Percentiles rank a stretch among this genome's conserved stretches.
Conservation (phyloP, 2,888 invertebrate genomes). For the Drosophila nr. perissopoda region DNA sequence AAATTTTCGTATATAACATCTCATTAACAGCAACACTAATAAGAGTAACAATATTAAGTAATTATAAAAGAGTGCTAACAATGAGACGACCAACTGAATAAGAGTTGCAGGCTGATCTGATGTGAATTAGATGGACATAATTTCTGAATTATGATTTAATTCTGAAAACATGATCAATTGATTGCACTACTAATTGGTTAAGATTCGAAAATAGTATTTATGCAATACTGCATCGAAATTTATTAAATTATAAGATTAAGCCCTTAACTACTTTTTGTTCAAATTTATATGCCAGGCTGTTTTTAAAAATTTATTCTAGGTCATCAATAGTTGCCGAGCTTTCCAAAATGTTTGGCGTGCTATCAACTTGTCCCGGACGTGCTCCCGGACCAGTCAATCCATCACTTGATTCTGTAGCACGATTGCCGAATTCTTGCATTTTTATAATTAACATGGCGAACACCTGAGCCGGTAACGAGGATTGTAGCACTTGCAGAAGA, state of each 20-base stretch:
- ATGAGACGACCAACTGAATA: neutral
- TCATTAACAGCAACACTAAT: neutral
- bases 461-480: constrained; percentile 97
- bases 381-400: constrained; percentile 67
- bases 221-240: constrained; percentile 51
- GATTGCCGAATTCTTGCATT: constrained; percentile 84
- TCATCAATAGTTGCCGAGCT: constrained; percentile 79
- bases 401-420: constrained; percentile 77
- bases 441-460: constrained; percentile 95
- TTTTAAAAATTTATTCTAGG: constrained; percentile 77
- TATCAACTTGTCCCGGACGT: constrained; percentile 61
- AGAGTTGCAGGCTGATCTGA: neutral
- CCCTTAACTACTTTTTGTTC: constrained; percentile 59
- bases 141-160: neutral
- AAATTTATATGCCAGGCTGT: constrained; percentile 51
- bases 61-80: neutral
- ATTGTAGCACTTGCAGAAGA: constrained; percentile 89
- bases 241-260: constrained; percentile 50
- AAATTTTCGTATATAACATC: neutral
- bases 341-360: constrained; percentile 69
- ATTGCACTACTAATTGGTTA: constrained; percentile 31
- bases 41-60: neutral
- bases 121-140: neutral
- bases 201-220: constrained; percentile 43
- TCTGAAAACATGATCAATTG: neutral